Percentiles rank a stretch among this genome's conserved stretches.
phyloP scores from a whole-genome alignment of 2,113 vertebrate genomes.

The Aplodontia rufa region DNA sequence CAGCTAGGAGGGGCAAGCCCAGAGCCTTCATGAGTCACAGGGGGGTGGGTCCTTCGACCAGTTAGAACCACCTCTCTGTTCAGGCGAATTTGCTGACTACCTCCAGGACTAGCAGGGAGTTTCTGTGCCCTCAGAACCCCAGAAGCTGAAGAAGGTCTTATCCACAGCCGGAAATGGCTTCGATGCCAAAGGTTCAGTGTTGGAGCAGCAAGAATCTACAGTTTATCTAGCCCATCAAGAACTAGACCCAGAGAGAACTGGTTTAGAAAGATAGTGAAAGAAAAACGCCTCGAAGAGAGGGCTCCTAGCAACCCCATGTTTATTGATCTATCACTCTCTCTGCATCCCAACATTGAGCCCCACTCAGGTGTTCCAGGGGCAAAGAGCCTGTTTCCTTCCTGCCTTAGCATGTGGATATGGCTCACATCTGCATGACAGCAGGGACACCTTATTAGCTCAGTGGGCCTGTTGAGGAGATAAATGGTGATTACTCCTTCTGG shows the following conservation, averaged over 20 bases:
- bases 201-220: background rate
- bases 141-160: background rate
- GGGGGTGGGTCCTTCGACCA: background rate
- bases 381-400: background rate
- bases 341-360: background rate
- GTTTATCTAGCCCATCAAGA: background rate
- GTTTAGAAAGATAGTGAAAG: background rate
- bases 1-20: background rate
- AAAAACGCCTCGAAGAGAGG: background rate
- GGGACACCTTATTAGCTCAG: background rate
- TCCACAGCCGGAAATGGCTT: background rate
- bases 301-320: background rate
- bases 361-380: background rate
- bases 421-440: background rate
- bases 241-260: background rate
- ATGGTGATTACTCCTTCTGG: background rate
- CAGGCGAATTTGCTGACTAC: background rate
- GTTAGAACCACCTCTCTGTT: rapidly evolving
- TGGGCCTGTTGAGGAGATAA: background rate
- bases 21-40: background rate
- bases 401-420: background rate
- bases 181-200: background rate
- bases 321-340: background rate
- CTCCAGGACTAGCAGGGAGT: background rate
- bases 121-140: background rate